phyloP scores from a whole-genome alignment of 2,113 vertebrate genomes.

The Alligator mississippiensis region DNA sequence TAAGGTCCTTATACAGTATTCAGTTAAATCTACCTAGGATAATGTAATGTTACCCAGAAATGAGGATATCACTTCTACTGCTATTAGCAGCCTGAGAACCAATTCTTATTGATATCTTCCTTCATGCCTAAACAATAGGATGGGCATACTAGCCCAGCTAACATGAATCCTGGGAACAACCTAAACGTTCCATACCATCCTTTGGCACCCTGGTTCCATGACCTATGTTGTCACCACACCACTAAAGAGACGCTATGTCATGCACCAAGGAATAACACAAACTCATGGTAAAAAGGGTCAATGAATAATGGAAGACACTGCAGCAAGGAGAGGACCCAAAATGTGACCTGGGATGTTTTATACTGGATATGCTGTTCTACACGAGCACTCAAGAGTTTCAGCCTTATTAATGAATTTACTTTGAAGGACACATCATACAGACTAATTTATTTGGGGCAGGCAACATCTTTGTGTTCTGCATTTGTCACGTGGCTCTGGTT shows the following conservation, averaged over 20 bases:
- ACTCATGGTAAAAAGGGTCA: neutral
- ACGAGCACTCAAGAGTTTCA: accelerated
- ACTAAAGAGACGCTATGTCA: neutral
- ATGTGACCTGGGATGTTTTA: neutral
- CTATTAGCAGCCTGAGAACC: neutral
- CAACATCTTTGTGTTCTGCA: neutral
- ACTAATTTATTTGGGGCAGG: accelerated
- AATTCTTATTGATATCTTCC: neutral
- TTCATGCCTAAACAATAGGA: neutral
- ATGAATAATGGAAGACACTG: neutral
- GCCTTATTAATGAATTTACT: neutral
- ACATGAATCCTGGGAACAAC: neutral
- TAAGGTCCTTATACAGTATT: neutral
- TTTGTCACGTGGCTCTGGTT: neutral
- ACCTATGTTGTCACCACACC: neutral
- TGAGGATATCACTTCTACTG: neutral
- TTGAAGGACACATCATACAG: neutral
- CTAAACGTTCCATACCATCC: neutral
- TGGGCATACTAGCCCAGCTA: neutral
- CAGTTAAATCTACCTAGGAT: neutral
- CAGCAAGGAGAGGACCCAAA: accelerated
- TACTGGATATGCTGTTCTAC: accelerated
- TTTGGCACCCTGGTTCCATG: neutral
- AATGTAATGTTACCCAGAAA: neutral
- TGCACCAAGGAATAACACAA: accelerated